Percentiles rank a stretch among this genome's conserved stretches.
Evolutionary conservation across 2,888 invertebrate genomes (phyloP).

Genomic region (Sicus ferrugineus): DNA sequence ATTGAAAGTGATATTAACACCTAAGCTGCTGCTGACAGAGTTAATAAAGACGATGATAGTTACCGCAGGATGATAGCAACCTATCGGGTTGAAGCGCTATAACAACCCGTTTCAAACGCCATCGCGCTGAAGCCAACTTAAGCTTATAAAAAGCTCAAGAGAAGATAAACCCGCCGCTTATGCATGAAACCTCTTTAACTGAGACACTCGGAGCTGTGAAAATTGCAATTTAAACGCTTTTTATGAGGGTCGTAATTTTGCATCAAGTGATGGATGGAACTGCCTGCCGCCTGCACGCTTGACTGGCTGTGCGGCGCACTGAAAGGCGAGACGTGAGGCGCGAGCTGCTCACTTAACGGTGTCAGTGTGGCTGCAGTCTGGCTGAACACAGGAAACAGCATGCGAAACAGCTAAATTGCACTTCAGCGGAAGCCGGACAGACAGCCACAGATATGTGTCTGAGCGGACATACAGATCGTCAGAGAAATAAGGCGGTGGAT

Average conservation of each 20-base stretch:
- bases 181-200: slow-evolving; percentile 15
- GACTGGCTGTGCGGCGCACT: too few species aligned
- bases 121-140: slow-evolving; percentile 2
- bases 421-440: slow-evolving; percentile 23
- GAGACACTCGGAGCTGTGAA: slow-evolving; percentile 13
- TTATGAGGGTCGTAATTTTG: slow-evolving; percentile 28
- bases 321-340: too few species aligned
- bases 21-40: too few species aligned
- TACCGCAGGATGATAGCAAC: too few species aligned
- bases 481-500: too few species aligned
- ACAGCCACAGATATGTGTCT: slow-evolving; percentile 2
- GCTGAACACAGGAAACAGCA: slow-evolving; percentile 10
- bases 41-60: too few species aligned
- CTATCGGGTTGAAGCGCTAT: too few species aligned
- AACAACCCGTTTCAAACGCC: neutral
- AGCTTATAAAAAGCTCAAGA: neutral
- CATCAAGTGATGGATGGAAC: neutral
- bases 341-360: too few species aligned
- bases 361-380: neutral
- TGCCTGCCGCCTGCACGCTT: too few species aligned
- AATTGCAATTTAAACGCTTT: slow-evolving; percentile 19
- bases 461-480: neutral
- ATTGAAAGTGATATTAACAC: too few species aligned
- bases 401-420: slow-evolving; percentile 11
- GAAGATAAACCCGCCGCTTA: neutral